phyloP scores from a whole-genome alignment of 1,140 invertebrate genomes.

The Drosophila ironensis region DNA sequence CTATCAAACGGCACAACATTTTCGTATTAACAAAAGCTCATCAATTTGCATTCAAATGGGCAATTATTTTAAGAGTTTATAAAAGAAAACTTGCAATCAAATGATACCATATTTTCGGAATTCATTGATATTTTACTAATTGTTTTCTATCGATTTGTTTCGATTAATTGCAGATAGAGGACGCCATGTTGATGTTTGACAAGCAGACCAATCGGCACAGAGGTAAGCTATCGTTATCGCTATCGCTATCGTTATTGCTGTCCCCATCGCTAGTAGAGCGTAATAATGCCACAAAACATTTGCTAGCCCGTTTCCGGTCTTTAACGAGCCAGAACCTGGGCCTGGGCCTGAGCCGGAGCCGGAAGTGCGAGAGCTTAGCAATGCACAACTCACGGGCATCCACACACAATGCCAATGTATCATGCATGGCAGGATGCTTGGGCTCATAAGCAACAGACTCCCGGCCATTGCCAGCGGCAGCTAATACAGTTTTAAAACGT shows the following conservation, averaged over 20 bases:
- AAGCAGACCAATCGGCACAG: slow-evolving; percentile 99
- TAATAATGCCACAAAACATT: slow-evolving; percentile 24
- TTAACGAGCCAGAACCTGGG: slow-evolving; percentile 70
- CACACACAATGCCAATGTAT: slow-evolving; percentile 40
- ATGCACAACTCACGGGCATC: slow-evolving; percentile 51
- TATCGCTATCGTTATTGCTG: slow-evolving; percentile 1
- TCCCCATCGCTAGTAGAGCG: not conserved
- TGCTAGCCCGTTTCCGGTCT: slow-evolving; percentile 58
- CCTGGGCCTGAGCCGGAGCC: no score
- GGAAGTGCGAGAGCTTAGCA: slow-evolving; percentile 72
- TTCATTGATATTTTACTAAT: not conserved
- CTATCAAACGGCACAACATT: no score
- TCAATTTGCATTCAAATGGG: no score
- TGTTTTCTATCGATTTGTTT: not conserved
- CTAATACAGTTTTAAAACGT: slow-evolving; percentile 73
- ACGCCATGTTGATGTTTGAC: slow-evolving; percentile 99
- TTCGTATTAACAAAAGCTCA: no score
- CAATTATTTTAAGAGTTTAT: no score
- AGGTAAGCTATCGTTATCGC: slow-evolving; percentile 89
- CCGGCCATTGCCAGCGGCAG: not conserved
- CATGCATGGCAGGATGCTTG: slow-evolving; percentile 33
- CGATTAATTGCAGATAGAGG: slow-evolving; percentile 96
- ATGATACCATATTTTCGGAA: no score
- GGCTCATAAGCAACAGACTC: slow-evolving; percentile 23
- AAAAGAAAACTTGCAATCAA: no score